phyloP scores from a whole-genome alignment of 1,140 invertebrate species.

The Drosophila tani region DNA sequence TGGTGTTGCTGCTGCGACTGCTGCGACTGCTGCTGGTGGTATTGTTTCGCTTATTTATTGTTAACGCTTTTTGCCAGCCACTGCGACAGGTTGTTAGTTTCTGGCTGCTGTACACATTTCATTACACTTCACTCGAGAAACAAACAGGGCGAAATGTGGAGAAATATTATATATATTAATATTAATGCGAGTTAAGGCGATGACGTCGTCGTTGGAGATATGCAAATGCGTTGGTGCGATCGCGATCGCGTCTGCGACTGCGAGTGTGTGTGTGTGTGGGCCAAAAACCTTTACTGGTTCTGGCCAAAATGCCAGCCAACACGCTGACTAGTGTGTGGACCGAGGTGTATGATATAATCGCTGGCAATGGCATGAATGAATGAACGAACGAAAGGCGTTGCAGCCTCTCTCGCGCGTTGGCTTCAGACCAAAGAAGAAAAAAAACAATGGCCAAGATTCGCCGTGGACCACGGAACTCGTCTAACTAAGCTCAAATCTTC shows the following conservation, averaged over 20 bases:
- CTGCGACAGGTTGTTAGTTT: conserved; percentile 78
- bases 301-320: conserved; percentile 78
- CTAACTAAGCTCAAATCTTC: conserved; percentile 48
- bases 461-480: conserved; percentile 36
- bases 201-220: conserved; percentile 51
- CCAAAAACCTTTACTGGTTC: conserved; percentile 64
- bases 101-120: conserved; percentile 70
- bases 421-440: neutral
- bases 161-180: conserved; percentile 41
- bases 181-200: conserved; percentile 38
- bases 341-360: conserved; percentile 71
- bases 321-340: conserved; percentile 22
- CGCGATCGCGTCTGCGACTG: neutral
- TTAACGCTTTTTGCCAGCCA: conserved; percentile 78
- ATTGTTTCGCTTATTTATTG: conserved; percentile 81
- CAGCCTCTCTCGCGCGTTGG: conserved; percentile 62
- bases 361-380: conserved; percentile 58
- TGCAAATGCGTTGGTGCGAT: conserved; percentile 46
- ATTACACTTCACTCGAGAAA: conserved; percentile 69
- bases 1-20: conserved; percentile 44
- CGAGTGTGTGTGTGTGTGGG: conserved; percentile 32
- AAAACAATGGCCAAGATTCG: conserved; percentile 38
- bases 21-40: conserved; percentile 28
- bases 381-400: conserved; percentile 69
- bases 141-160: conserved; percentile 29